A percentile compares a stretch with the other conserved stretches of the same genome.
Conservation (phyloP, 2,888 invertebrate genomes). For the Psylliodes chrysocephalus region DNA sequence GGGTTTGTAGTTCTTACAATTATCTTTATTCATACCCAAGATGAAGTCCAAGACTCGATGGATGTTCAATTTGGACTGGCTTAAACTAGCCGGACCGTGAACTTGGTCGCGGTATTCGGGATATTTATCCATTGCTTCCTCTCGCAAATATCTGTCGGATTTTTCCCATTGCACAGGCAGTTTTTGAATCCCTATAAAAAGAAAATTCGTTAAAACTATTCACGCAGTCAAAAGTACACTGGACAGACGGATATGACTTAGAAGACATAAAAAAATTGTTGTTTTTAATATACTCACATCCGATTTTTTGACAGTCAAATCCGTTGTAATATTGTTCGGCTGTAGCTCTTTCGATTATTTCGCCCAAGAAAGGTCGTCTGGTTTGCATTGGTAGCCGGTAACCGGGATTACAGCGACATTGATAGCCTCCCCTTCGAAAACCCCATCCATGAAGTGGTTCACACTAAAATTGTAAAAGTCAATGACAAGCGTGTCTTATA, state of each 20-base stretch:
- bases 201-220: too few relatives aligned
- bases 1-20: slow-evolving; percentile 61
- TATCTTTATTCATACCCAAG: slow-evolving; percentile 71
- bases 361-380: slow-evolving; percentile 90
- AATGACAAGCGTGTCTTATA: neutral
- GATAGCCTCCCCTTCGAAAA: slow-evolving; percentile 93
- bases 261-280: too few relatives aligned
- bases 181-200: slow-evolving; percentile 81
- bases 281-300: slow-evolving; percentile 75
- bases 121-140: slow-evolving; percentile 78
- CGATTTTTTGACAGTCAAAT: slow-evolving; percentile 91
- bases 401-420: slow-evolving; percentile 92
- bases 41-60: slow-evolving; percentile 84
- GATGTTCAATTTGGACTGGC: slow-evolving; percentile 76
- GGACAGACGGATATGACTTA: too few relatives aligned
- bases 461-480: slow-evolving; percentile 82
- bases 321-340: slow-evolving; percentile 92
- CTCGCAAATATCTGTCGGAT: slow-evolving; percentile 75
- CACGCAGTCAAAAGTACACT: too few relatives aligned
- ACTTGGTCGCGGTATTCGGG: slow-evolving; percentile 79
- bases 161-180: slow-evolving; percentile 85
- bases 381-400: slow-evolving; percentile 87
- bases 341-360: slow-evolving; percentile 92
- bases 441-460: slow-evolving; percentile 97
- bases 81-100: slow-evolving; percentile 73